These are phyloP conservation scores for Salarias fasciatus DNA, from an alignment of 2,797 vertebrate species.

Conservation along the genomic window DNA sequence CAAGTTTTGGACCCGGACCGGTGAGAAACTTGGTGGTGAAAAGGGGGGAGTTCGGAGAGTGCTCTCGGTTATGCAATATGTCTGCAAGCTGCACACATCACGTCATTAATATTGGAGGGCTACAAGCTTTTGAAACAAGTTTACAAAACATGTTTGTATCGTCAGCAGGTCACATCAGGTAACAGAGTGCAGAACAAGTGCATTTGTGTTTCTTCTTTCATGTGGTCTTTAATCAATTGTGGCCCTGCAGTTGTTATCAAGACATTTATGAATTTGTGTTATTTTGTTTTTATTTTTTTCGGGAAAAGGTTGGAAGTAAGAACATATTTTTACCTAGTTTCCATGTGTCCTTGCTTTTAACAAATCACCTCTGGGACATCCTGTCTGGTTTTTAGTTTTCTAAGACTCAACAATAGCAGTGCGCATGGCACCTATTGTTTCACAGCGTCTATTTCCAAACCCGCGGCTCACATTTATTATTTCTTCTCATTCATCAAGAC, in stretches of 20 bases:
- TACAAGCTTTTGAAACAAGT: slow-evolving; percentile 52
- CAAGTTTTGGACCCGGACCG: slow-evolving; percentile 43
- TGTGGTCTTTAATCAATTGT: not conserved
- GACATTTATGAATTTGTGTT: not conserved
- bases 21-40: slow-evolving; percentile 45
- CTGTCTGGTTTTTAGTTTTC: slow-evolving; percentile 45
- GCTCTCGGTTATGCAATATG: slow-evolving; percentile 45
- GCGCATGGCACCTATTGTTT: slow-evolving; percentile 71
- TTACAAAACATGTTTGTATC: slow-evolving; percentile 49
- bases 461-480: slow-evolving; percentile 68
- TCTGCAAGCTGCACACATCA: slow-evolving; percentile 37
- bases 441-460: slow-evolving; percentile 61
- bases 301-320: not conserved
- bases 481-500: slow-evolving; percentile 63
- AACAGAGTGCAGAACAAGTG: not conserved
- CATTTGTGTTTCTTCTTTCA: slow-evolving; percentile 2
- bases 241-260: not conserved
- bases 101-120: slow-evolving; percentile 51
- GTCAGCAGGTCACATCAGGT: slow-evolving; percentile 11
- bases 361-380: slow-evolving; percentile 35
- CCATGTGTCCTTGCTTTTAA: slow-evolving; percentile 19
- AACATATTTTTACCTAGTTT: slow-evolving; percentile 8
- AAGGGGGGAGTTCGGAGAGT: slow-evolving; percentile 26
- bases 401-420: slow-evolving; percentile 52
- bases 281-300: not conserved